Conservation (phyloP, 1,140 invertebrate genomes). For the Bombus pyrosoma region DNA sequence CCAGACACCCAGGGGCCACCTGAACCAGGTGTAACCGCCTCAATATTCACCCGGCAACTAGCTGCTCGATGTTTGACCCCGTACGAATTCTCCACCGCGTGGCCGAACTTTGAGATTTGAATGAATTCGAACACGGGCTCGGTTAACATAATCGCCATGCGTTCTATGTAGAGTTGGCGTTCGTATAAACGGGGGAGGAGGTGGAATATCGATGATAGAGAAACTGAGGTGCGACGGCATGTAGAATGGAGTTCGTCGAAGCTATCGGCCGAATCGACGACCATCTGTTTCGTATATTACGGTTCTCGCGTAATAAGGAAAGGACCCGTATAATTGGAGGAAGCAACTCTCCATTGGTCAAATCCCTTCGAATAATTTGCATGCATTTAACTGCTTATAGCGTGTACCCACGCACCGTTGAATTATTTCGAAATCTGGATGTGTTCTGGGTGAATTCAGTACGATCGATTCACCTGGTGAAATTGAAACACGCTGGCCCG, state of each 20-base stretch:
- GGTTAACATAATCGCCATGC: neutral
- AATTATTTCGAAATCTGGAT: conserved; percentile 48
- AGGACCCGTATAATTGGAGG: neutral
- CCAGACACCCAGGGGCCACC: conserved; percentile 27
- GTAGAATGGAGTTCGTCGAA: too few relatives aligned
- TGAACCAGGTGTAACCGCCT: conserved; percentile 31
- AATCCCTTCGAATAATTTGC: conserved; percentile 15
- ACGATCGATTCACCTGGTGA: conserved; percentile 36
- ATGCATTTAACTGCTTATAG: conserved; percentile 22
- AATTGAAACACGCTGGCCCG: conserved; percentile 39
- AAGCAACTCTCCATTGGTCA: neutral
- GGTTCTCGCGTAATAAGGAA: too few relatives aligned
- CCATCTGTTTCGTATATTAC: too few relatives aligned
- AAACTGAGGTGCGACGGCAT: neutral
- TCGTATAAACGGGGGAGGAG: neutral
- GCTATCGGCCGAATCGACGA: neutral
- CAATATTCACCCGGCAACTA: conserved; percentile 40
- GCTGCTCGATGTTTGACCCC: neutral
- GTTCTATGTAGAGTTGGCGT: neutral
- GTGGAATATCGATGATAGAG: neutral
- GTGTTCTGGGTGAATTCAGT: conserved; percentile 10
- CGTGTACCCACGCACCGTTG: neutral
- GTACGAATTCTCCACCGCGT: neutral
- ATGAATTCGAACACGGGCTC: neutral
- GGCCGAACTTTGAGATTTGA: neutral